Percentiles rank a stretch among this genome's conserved stretches.
Conservation (phyloP, 2,797 vertebrate genomes). For the Phoeniculus purpureus region DNA sequence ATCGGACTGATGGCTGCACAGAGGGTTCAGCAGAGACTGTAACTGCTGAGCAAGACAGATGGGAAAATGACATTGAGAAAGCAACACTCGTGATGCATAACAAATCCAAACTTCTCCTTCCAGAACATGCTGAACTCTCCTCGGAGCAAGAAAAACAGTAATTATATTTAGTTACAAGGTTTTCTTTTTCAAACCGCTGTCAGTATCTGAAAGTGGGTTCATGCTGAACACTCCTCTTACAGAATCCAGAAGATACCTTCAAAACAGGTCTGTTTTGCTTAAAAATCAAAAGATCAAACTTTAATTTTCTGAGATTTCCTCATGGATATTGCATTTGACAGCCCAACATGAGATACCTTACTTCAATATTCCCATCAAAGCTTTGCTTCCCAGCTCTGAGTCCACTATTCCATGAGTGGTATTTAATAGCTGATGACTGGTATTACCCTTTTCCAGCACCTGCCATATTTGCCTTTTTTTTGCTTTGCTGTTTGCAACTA, state of each 20-base stretch:
- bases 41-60: constrained; percentile 53
- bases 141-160: background rate
- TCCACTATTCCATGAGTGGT: too few species aligned
- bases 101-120: constrained; percentile 23
- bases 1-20: constrained; percentile 21
- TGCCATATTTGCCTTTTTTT: background rate
- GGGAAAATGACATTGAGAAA: constrained; percentile 55
- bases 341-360: background rate
- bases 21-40: constrained; percentile 6
- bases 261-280: background rate
- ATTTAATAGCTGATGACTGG: background rate
- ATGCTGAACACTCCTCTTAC: background rate
- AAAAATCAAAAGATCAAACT: background rate
- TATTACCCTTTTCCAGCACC: background rate
- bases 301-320: background rate
- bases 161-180: background rate
- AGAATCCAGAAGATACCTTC: background rate
- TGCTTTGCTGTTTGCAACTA: background rate
- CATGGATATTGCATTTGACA: background rate
- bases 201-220: background rate
- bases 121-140: background rate
- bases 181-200: background rate
- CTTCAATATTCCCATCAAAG: background rate
- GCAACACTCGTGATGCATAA: constrained; percentile 14
- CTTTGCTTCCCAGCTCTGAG: background rate